Base-by-base conservation (phyloP, 92 coral and sea anemone species). In the Porites evermanni region DNA sequence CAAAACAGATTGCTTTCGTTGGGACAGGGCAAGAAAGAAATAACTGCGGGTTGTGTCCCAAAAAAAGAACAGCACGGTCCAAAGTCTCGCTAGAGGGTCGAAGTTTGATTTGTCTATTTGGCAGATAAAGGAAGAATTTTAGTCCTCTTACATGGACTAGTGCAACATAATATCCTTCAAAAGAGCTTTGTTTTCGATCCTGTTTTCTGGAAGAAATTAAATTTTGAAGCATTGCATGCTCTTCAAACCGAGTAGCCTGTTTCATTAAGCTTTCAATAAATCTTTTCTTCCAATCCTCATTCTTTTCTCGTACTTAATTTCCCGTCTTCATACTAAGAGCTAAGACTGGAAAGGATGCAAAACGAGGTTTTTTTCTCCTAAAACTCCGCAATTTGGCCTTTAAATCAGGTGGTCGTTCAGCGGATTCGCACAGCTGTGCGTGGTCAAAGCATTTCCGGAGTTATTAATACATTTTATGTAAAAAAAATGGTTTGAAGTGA, bases 381-480 rank as follows among this genome's bases (percentile, higher is more conserved):
- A 38, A 38, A 38, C 47, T 4, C 4, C 5, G 47, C 47, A 38
- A n/a, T 17, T 74, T 74, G 53, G 32, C 44, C 44, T 26, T 23
- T 32, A 74, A 19, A 64, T 10, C 78, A 52, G 64, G 18, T 19
- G n/a, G 65, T 23, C 63, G 12, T 21, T 38, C 56, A 70, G 68
- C 69, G 53, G 67, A 70, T 18, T 58, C 69, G 12, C 76, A 13
- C 56, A 54, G 56, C 52, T 59, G 38, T 70, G 52, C 3, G 20
- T 67, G 38, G 58, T 59, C 53, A 21, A 38, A 81, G 18, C 18
- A 81, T 14, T 70, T 81, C 85, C 85, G 85, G 85, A 19, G 58
- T 70, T 26, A 8, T 38, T 38, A 38, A 38, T 38, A 38, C 6
- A 38, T 38, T 29, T 38, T 38, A 38, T 38, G 47, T 38, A 38